Base-by-base conservation (phyloP, 2,888 invertebrate species). In the Aquatica leii region DNA sequence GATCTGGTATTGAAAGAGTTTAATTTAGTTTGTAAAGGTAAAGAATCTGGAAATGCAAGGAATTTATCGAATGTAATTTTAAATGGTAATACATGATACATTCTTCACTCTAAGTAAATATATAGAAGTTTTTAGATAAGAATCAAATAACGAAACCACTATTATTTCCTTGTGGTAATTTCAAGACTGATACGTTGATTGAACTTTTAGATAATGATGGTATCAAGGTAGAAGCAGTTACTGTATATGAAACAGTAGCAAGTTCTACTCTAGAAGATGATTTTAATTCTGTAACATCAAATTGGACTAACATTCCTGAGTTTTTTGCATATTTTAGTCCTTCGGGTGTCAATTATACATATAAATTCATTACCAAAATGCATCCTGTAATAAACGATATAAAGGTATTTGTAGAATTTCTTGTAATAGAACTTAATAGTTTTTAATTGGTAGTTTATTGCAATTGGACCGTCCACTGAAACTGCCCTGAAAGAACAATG, bases 301-400 rank as follows among this genome's bases (percentile, higher is more conserved):
- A 78, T 67, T 79, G 73, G 51, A 71, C 61, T 18, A 64, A 66
- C 34, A 80, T 84, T 41, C 81, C 85, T 0, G 84, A 86, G 69
- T 86, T 78, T 74, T 71, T 86, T 35, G 83, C 86, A 1, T 87
- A 86, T 77, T 87, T 87, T 68, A 87, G 87, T 70, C 87, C 87
- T 0, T 87, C 87, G 3, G 87, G 86, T 15, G 81, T 86, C 0
- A 82, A 81, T 56, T 84, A 81, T 71, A 81, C 82, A 0, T 68
- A 82, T 35, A 80, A 54, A 1, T 43, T 14, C 20, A 6, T 63
- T 6, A 18, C 31, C 20, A 40, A 37, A 52, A 12, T 53, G 9
- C 14, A 40, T 17, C 9, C n/a, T 11, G 11, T 46, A 17, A 2
- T 24, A 2, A 24, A 6, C 6, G 6, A 24, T 6, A 24, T 24